Percentiles rank a stretch among this genome's conserved stretches.
Evolutionary conservation across 2,888 invertebrate species (phyloP).

Genomic region (Ormyrus nitidulus): DNA sequence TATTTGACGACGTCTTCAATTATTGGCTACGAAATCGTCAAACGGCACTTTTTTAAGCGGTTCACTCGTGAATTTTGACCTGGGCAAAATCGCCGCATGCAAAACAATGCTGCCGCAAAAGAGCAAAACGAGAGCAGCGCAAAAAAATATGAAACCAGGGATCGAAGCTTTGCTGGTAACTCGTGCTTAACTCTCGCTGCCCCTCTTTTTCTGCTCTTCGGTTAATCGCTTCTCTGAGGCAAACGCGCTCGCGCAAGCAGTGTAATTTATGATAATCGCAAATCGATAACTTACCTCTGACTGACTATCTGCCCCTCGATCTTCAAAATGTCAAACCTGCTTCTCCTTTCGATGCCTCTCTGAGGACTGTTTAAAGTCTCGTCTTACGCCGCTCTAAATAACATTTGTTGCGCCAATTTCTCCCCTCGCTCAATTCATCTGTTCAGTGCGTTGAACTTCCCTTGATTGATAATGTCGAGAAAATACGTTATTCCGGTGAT

Average conservation of each 20-base stretch:
- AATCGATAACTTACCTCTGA: slow-evolving; percentile 65
- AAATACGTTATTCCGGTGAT: not conserved
- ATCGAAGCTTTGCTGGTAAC: too few species aligned
- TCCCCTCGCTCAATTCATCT: not conserved
- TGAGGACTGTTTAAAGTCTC: slow-evolving; percentile 43
- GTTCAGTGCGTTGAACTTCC: not conserved
- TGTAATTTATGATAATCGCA: slow-evolving; percentile 69
- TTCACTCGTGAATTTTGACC: too few species aligned
- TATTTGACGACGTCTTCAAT: too few species aligned
- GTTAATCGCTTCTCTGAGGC: slow-evolving; percentile 62
- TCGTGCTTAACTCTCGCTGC: slow-evolving; percentile 12
- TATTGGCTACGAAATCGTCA: too few species aligned
- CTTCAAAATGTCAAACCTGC: slow-evolving; percentile 61
- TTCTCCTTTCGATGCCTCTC: slow-evolving; percentile 36
- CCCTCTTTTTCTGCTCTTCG: slow-evolving; percentile 33
- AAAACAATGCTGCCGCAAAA: too few species aligned
- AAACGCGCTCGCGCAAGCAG: slow-evolving; percentile 45
- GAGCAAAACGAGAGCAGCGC: too few species aligned
- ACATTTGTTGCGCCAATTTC: slow-evolving; percentile 7
- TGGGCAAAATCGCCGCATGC: too few species aligned
- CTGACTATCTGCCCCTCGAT: slow-evolving; percentile 58
- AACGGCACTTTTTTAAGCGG: too few species aligned
- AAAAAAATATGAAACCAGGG: too few species aligned
- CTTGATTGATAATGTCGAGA: slow-evolving; percentile 31
- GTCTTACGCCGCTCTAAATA: slow-evolving; percentile 33